Conservation (phyloP, 2,888 invertebrate genomes). For the Steinernema scapterisci region DNA sequence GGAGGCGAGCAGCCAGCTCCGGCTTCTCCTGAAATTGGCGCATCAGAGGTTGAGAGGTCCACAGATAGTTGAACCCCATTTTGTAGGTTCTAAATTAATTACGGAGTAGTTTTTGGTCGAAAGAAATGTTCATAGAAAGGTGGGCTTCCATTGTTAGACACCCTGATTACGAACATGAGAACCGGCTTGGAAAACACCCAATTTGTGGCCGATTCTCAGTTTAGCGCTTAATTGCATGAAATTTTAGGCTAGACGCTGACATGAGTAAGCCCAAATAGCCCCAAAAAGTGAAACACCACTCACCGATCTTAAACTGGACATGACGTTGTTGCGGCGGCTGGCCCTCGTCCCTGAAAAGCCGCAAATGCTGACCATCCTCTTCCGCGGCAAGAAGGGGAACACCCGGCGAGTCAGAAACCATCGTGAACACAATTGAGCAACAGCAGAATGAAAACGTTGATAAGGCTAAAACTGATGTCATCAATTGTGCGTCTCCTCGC, state of each 20-base stretch:
- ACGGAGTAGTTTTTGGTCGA: too few species aligned
- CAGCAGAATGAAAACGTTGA: not conserved
- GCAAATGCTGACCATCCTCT: conserved; percentile 14
- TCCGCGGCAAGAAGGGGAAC: conserved; percentile 9
- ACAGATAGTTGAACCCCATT: too few species aligned
- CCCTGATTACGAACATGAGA: too few species aligned
- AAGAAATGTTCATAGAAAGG: too few species aligned
- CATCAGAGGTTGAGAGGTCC: too few species aligned
- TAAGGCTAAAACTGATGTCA: not conserved
- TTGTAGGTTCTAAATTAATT: too few species aligned
- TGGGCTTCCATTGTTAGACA: too few species aligned
- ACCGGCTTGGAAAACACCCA: too few species aligned
- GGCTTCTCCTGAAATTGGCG: not conserved
- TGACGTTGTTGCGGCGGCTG: not conserved
- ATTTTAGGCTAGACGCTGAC: too few species aligned
- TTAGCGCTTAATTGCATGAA: too few species aligned
- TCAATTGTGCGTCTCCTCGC: not conserved
- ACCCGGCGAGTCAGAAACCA: conserved; percentile 24
- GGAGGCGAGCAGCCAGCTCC: not conserved
- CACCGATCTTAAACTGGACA: conserved; percentile 1
- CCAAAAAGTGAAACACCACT: not conserved
- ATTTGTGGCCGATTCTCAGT: too few species aligned
- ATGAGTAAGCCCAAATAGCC: too few species aligned
- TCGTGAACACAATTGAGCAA: not conserved
- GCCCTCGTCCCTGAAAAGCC: not conserved